Evolutionary conservation across 2,888 invertebrate genomes (phyloP).

Genomic region (Hydraecia micacea): DNA sequence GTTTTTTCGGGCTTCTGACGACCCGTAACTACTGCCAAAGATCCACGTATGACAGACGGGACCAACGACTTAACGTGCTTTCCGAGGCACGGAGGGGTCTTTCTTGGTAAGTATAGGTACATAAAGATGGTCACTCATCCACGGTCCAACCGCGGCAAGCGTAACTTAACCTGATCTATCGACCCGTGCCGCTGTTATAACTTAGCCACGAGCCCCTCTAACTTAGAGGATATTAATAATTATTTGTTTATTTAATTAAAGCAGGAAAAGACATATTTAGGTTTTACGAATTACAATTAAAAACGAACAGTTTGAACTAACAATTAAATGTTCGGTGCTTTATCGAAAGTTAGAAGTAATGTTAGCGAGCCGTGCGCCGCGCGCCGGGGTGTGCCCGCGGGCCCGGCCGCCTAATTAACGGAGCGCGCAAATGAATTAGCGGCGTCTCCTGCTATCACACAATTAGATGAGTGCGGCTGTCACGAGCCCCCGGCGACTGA

Average conservation of each 20-base stretch:
- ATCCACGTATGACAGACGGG: too few relatives aligned
- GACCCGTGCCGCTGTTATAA: too few relatives aligned
- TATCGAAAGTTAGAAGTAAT: slow-evolving; percentile 4
- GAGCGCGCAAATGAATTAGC: slow-evolving; percentile 59
- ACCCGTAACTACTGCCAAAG: too few relatives aligned
- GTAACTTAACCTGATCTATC: too few relatives aligned
- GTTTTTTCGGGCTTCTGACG: too few relatives aligned
- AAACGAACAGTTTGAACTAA: not conserved
- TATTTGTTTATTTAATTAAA: not conserved
- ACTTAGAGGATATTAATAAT: not conserved
- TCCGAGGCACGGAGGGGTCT: too few relatives aligned
- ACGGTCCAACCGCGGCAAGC: too few relatives aligned
- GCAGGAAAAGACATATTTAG: not conserved
- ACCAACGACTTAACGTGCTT: too few relatives aligned
- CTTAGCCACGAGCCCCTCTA: not conserved
- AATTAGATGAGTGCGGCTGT: slow-evolving; percentile 53
- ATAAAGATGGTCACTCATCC: too few relatives aligned
- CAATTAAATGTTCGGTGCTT: not conserved
- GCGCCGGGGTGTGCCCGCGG: slow-evolving; percentile 19
- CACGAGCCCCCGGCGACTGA: slow-evolving; percentile 9
- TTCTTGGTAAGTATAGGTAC: too few relatives aligned
- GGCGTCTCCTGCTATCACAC: slow-evolving; percentile 45
- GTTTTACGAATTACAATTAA: not conserved
- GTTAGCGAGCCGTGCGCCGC: not conserved
- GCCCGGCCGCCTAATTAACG: slow-evolving; percentile 51